These are phyloP conservation scores for Mallotus villosus DNA, from an alignment of 2,797 vertebrate species.

Conservation along the genomic window DNA sequence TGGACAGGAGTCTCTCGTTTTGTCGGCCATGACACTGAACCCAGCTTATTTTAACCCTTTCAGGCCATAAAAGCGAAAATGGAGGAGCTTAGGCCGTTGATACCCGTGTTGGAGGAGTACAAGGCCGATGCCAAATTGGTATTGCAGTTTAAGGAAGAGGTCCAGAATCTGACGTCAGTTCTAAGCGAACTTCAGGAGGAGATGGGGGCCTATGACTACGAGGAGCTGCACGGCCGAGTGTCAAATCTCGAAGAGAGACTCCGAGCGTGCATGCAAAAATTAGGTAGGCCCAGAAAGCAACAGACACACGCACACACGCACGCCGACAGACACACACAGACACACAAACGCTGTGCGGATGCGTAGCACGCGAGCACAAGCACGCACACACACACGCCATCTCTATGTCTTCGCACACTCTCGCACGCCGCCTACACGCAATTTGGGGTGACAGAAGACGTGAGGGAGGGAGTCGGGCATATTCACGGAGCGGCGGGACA, in stretches of 20 bases:
- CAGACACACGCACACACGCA: constrained; percentile 65
- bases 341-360: constrained; percentile 46
- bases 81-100: constrained; percentile 99
- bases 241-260: constrained; percentile 99
- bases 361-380: too few relatives aligned
- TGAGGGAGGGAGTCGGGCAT: constrained; percentile 48
- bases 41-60: constrained; percentile 94
- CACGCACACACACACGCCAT: background rate
- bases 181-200: constrained; percentile 98
- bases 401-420: background rate
- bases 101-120: constrained; percentile 99
- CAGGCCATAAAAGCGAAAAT: constrained; percentile 99
- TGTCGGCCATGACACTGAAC: constrained; percentile 93
- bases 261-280: constrained; percentile 99
- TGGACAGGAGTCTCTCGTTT: constrained; percentile 32
- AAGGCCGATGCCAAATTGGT: constrained; percentile 99
- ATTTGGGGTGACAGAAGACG: constrained; percentile 7
- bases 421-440: background rate
- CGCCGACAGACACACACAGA: constrained; percentile 28
- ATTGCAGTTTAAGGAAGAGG: constrained; percentile 99
- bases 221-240: constrained; percentile 98
- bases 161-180: constrained; percentile 99
- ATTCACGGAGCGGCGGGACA: constrained; percentile 43
- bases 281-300: constrained; percentile 90
- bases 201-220: constrained; percentile 99